phyloP scores from a whole-genome alignment of 1,140 invertebrate genomes.

The Brachionus asplanchnoidis region DNA sequence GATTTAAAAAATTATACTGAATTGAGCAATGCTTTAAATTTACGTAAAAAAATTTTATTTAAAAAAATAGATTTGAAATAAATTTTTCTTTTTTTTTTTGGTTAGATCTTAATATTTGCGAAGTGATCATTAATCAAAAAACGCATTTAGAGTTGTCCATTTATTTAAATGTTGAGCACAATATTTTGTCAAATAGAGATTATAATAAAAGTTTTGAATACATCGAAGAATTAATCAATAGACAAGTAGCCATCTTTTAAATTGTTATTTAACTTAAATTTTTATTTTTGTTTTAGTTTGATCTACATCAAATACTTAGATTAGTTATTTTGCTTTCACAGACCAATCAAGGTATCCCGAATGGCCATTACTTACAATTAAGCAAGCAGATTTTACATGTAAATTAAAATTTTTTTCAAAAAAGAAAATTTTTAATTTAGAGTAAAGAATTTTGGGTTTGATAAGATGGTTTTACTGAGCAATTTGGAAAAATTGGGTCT shows the following conservation, averaged over 20 bases:
- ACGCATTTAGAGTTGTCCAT: not conserved
- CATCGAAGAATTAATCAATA: conserved; percentile 27
- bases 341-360: conserved; percentile 2
- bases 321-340: conserved; percentile 10
- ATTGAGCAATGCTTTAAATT: not conserved
- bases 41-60: not conserved
- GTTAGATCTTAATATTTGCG: conserved; percentile 28
- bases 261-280: not conserved
- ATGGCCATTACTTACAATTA: not conserved
- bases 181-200: not conserved
- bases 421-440: not conserved
- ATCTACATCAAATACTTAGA: conserved; percentile 18
- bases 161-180: conserved; percentile 30
- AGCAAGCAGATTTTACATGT: conserved; percentile 16
- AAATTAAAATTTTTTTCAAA: not conserved
- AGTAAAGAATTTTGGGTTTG: conserved; percentile 4
- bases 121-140: conserved; percentile 32
- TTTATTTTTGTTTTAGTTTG: not conserved
- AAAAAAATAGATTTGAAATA: not conserved
- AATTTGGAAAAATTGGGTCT: conserved; percentile 26
- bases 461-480: not conserved
- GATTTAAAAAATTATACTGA: conserved; percentile 25
- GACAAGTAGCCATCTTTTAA: not conserved
- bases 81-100: too few relatives aligned
- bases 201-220: conserved; percentile 30